Conservation (phyloP, 2,113 vertebrate genomes). For the Zosterops hypoxanthus region DNA sequence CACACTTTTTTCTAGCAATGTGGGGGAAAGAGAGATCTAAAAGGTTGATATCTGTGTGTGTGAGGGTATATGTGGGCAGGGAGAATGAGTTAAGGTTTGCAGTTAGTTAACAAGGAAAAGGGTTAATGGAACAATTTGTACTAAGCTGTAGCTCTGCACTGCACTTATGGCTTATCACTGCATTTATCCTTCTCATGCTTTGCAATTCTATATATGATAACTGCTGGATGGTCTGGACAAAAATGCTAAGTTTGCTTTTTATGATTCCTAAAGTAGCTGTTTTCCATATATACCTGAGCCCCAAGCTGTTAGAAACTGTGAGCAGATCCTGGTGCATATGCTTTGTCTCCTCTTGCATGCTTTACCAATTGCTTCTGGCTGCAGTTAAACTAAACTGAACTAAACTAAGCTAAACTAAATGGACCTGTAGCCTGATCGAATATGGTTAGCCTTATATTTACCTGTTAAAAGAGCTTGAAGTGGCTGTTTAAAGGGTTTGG, state of each 20-base stretch:
- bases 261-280: neutral
- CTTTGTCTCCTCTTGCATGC: neutral
- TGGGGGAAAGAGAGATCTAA: neutral
- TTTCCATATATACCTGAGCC: neutral
- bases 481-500: neutral
- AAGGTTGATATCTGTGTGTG: neutral
- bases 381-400: neutral
- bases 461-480: neutral
- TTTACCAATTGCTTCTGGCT: neutral
- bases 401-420: neutral
- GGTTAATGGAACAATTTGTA: neutral
- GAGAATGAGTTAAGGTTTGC: neutral
- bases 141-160: neutral
- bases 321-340: neutral
- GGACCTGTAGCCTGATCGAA: neutral
- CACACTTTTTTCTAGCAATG: neutral
- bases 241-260: neutral
- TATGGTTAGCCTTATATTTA: neutral
- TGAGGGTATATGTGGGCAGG: neutral
- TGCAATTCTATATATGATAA: neutral
- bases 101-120: neutral
- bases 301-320: neutral
- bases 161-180: neutral
- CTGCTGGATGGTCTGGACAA: neutral
- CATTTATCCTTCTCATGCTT: neutral